Evolutionary conservation across 2,113 vertebrate species (phyloP), one percentile per base, ranked within the genome.

Genomic region (Corvus moneduloides): DNA sequence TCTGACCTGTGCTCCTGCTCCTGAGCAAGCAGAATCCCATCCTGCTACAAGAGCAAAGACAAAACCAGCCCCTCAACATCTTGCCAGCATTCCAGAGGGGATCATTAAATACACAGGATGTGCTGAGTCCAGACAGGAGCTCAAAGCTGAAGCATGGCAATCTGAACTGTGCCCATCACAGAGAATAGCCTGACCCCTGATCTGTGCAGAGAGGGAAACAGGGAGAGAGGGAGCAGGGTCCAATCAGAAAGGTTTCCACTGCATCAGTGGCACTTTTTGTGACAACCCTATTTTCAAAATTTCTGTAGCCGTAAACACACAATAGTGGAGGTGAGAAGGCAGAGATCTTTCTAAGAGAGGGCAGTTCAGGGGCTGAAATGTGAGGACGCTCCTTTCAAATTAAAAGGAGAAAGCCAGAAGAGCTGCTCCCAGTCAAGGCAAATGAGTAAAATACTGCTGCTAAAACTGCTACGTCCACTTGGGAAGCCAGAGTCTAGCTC

Each of bases 1-100:
- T 64, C 33, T 0, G 1, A 63, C 9, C 48, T 0, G 0, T 33
- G 75, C 28, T 67, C 20, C 83, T 3, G 2, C 27, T 87, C 56
- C 86, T 41, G 56, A 79, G 56, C 32, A 61, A 84, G 74, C 35
- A 81, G 33, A 85, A 90, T 67, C 61, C n/a, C 6, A 23, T 32
- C 35, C 52, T 78, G 64, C 59, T 69, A 61, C 16, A 21, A 35
- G 27, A 92, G n/a, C 27, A 74, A 39, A 66, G 62, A 62, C 56
- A 74, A 90, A 85, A 37, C 5, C 23, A 30, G 10, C 22, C 37
- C 16, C 19, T 85, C 83, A 71, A 64, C 61, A 41, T 71, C 71
- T 59, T 67, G 28, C 43, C 51, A 63, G 61, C 5, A 1, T 56
- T 30, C 74, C 51, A 21, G 54, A 58, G n/a, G 14, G 37, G 21